Evolutionary conservation across 2,888 invertebrate genomes (phyloP), one percentile per base, ranked within the genome.

Genomic region (Netelia virgata): DNA sequence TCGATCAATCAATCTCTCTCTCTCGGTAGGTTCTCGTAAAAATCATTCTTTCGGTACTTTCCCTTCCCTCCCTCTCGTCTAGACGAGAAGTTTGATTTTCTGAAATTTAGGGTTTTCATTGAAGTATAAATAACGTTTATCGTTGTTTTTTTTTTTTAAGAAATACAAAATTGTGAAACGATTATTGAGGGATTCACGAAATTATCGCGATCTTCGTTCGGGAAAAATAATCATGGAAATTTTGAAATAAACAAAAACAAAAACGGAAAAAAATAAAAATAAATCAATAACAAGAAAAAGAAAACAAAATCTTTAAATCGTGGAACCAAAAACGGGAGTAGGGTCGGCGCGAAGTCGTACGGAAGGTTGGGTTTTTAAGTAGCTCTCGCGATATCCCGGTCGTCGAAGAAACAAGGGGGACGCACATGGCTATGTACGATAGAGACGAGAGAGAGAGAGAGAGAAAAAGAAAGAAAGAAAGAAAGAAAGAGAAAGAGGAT

Each of bases 241-340:
- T 11, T 9, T 14, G 50, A 50, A n/a, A 5, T 50, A 63, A 61
- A 66, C 28, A 70, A 41, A 63, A 61, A 66, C 28, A 70, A 41
- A 77, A 16, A 36, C 1, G n/a, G 18, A 36, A 61, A 18, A 0
- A 10, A 16, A 59, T 5, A 18, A 55, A 43, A 16, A 16, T 23
- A 3, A 23, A 23, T n/a, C n/a, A n/a, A n/a, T n/a, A 43, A 28
- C n/a, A 18, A 28, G n/a, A 64, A 8, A 55, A 43, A 14, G 2
- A 18, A 61, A 50, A 73, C 64, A 73, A 59, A 59, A 43, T 53
- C 5, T 64, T 20, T 64, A 59, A 16, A 61, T 68, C 59, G 57
- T 77, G 66, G 69, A 80, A 68, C n/a, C n/a, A n/a, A 61, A 41
- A 80, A 53, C 64, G 41, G 28, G 66, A 64, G 41, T 47, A 72